These are phyloP conservation scores for Malacoraja senta DNA, from an alignment of 2,797 vertebrate genomes.

Conservation along the genomic window DNA sequence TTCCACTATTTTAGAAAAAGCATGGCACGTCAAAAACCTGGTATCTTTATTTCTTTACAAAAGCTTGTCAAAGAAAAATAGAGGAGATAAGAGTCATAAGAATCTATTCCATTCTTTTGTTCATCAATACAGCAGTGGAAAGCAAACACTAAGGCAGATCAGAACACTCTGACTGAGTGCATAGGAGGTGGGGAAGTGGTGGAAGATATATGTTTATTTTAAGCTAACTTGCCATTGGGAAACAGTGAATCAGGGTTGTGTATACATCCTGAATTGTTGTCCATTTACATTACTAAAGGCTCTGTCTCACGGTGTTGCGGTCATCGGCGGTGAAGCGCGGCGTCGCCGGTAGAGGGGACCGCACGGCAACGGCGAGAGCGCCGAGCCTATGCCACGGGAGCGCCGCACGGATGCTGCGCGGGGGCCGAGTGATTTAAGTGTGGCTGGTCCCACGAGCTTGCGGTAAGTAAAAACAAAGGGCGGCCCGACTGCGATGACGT, in stretches of 20 bases:
- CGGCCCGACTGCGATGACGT: no score
- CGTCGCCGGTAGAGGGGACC: no score
- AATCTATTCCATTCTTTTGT: not conserved
- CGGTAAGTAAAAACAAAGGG: no score
- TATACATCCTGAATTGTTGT: not conserved
- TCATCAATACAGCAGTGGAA: not conserved
- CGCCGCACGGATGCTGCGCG: no score
- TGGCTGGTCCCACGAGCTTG: no score
- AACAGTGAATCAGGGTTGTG: not conserved
- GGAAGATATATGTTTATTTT: not conserved
- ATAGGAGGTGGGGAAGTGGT: not conserved
- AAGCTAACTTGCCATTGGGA: no score
- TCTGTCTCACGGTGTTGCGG: no score
- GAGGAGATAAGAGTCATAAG: not conserved
- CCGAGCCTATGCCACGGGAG: no score
- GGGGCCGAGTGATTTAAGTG: no score
- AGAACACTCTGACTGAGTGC: not conserved
- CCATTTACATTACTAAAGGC: not conserved
- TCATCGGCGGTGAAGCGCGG: no score
- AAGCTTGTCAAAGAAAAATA: not conserved
- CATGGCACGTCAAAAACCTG: not conserved
- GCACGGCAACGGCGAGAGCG: no score
- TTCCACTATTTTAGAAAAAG: not conserved
- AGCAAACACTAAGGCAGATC: not conserved
- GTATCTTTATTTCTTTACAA: not conserved